phyloP scores from a whole-genome alignment of 2,888 invertebrate genomes.

The Hypsopygia costalis region DNA sequence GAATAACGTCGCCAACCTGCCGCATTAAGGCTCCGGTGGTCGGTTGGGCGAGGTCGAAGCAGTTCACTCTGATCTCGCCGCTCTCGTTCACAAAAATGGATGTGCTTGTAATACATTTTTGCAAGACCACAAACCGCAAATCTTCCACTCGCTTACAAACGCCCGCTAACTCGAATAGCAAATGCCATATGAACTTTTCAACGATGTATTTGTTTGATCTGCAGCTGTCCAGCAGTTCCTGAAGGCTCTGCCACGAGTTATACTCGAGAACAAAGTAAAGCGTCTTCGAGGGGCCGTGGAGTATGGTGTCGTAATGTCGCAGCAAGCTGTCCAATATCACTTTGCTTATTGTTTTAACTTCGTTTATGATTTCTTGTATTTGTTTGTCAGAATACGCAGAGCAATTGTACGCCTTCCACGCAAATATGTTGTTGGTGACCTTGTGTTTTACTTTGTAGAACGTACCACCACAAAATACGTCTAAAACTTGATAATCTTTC shows the following conservation, averaged over 20 bases:
- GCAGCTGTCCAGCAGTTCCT: slow-evolving; percentile 51
- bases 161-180: slow-evolving; percentile 58
- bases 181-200: slow-evolving; percentile 65
- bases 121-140: slow-evolving; percentile 44
- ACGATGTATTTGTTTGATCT: slow-evolving; percentile 49
- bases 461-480: slow-evolving; percentile 69
- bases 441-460: slow-evolving; percentile 78
- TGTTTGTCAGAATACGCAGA: slow-evolving; percentile 60
- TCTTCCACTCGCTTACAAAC: slow-evolving; percentile 47
- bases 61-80: slow-evolving; percentile 60
- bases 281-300: slow-evolving; percentile 68
- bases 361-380: slow-evolving; percentile 63
- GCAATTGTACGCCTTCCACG: slow-evolving; percentile 75
- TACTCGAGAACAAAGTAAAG: slow-evolving; percentile 72
- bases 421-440: slow-evolving; percentile 72
- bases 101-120: slow-evolving; percentile 46
- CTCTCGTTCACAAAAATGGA: slow-evolving; percentile 54
- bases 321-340: slow-evolving; percentile 53
- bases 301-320: slow-evolving; percentile 67
- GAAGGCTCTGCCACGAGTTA: slow-evolving; percentile 58
- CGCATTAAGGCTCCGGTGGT: slow-evolving; percentile 34
- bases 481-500: slow-evolving; percentile 73
- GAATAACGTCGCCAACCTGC: slow-evolving; percentile 55
- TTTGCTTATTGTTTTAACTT: slow-evolving; percentile 65
- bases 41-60: slow-evolving; percentile 46